Percentiles rank a stretch among this genome's conserved stretches.
Conservation (phyloP, 2,797 vertebrate genomes). For the Pipistrellus nathusii region DNA sequence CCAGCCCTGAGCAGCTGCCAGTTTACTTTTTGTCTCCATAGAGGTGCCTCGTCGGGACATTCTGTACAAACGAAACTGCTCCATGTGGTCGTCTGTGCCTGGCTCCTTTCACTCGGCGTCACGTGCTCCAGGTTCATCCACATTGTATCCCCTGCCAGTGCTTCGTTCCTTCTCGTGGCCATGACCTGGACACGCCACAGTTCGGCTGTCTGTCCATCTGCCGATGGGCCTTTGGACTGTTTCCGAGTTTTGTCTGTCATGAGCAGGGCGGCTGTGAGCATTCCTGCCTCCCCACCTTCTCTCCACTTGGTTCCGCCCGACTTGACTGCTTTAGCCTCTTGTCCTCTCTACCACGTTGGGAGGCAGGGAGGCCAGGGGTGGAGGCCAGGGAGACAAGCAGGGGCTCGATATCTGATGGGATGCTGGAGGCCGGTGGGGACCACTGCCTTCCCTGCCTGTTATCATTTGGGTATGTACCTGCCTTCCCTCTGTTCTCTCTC, state of each 20-base stretch:
- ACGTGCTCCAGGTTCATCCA: background rate
- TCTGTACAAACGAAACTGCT: rapidly evolving
- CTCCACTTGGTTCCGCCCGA: background rate
- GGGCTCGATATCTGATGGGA: background rate
- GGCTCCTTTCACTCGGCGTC: background rate
- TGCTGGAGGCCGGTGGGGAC: background rate
- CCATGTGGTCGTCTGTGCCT: rapidly evolving
- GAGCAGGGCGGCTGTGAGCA: rapidly evolving
- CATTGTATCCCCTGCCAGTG: rapidly evolving
- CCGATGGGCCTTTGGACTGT: rapidly evolving
- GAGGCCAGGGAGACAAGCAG: background rate
- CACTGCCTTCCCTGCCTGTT: background rate
- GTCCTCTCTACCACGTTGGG: background rate
- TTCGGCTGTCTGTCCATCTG: rapidly evolving
- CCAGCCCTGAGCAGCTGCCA: background rate
- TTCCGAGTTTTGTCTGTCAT: rapidly evolving
- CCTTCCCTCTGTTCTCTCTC: background rate
- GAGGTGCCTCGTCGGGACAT: background rate
- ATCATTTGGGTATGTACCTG: background rate
- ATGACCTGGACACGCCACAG: rapidly evolving
- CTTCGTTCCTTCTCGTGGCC: background rate
- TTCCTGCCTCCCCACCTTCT: rapidly evolving
- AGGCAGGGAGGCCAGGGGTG: background rate
- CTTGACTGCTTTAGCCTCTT: conserved; percentile 37
- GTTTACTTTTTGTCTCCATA: background rate